Conservation (phyloP, 2,113 vertebrate species). For the Calypte anna region DNA sequence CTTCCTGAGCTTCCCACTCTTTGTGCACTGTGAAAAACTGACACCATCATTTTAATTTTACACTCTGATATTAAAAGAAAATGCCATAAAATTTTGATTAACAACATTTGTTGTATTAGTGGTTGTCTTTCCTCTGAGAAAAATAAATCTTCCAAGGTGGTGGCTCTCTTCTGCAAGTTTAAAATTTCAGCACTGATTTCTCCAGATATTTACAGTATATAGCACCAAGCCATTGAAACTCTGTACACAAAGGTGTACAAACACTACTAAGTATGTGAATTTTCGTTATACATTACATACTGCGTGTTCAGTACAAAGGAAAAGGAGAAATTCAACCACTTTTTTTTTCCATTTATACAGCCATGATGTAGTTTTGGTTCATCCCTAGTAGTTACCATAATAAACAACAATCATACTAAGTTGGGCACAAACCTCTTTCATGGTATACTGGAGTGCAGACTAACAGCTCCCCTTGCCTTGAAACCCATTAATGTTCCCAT, state of each 20-base stretch:
- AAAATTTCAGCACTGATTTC: neutral
- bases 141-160: neutral
- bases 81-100: neutral
- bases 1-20: neutral
- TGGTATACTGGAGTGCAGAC: neutral
- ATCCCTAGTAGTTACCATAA: neutral
- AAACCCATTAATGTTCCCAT: neutral
- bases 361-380: neutral
- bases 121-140: neutral
- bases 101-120: neutral
- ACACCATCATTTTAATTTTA: neutral
- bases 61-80: neutral
- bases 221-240: neutral
- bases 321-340: neutral
- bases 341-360: neutral
- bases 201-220: neutral
- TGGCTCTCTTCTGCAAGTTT: neutral
- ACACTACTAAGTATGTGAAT: neutral
- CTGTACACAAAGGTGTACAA: neutral
- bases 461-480: neutral
- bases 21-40: neutral
- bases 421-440: neutral
- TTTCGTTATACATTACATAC: neutral
- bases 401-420: neutral
- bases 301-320: neutral